A percentile compares a stretch with the other conserved stretches of the same genome.
phyloP scores from a whole-genome alignment of 2,888 invertebrate genomes.

The Elegia similella region DNA sequence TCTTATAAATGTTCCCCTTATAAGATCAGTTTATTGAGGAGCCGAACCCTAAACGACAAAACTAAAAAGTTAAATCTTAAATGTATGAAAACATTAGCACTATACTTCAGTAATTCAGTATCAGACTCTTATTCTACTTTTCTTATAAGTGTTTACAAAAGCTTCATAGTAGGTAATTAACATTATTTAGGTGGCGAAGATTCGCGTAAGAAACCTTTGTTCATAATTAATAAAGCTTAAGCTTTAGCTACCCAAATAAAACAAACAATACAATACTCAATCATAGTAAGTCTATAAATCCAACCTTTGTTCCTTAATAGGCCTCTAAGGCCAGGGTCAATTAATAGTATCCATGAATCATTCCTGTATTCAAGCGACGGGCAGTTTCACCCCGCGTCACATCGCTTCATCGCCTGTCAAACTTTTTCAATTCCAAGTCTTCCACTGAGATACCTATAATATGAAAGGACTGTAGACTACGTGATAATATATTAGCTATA shows the following conservation, averaged over 20 bases:
- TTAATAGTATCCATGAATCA: constrained; percentile 16
- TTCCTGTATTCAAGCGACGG: constrained; percentile 7
- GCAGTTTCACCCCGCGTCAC: constrained; percentile 24
- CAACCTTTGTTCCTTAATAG: constrained; percentile 8
- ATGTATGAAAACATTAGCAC: no score
- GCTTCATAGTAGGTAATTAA: not conserved
- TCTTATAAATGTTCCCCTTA: no score
- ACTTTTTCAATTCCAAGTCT: constrained; percentile 38
- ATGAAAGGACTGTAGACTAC: not conserved
- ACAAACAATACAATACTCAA: constrained; percentile 1
- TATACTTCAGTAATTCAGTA: no score
- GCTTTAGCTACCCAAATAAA: not conserved
- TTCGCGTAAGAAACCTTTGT: not conserved
- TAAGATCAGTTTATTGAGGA: no score
- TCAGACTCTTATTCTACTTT: no score
- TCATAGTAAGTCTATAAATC: constrained; percentile 8
- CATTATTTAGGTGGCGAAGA: not conserved
- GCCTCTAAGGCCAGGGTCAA: constrained; percentile 5
- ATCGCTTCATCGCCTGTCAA: constrained; percentile 29
- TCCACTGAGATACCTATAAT: constrained; percentile 3
- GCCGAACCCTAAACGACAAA: no score
- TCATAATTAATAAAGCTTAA: no score
- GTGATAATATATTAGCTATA: not conserved
- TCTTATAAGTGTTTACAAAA: no score
- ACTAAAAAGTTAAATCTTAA: no score